phyloP scores from a whole-genome alignment of 2,113 vertebrate genomes.

The Sminthopsis crassicaudata region DNA sequence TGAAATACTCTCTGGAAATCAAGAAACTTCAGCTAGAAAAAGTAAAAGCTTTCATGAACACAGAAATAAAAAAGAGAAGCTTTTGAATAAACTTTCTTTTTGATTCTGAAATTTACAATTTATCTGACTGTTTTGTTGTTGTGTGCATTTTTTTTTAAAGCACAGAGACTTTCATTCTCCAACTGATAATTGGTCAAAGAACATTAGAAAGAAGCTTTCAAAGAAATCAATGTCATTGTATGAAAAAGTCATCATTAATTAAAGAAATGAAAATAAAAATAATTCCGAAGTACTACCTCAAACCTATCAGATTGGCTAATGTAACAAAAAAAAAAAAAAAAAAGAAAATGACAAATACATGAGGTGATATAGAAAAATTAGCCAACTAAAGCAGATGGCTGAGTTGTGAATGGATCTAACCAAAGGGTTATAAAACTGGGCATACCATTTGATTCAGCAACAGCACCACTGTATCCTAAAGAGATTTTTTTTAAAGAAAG shows the following conservation, averaged over 20 bases:
- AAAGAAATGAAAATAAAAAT: background rate
- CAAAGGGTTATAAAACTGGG: background rate
- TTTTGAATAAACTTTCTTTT: constrained; percentile 63
- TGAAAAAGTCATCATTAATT: background rate
- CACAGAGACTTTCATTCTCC: background rate
- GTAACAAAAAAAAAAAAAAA: background rate
- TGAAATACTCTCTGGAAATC: constrained; percentile 77
- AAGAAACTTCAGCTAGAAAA: constrained; percentile 75
- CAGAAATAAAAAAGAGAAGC: background rate
- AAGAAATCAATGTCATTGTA: background rate
- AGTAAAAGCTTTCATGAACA: background rate
- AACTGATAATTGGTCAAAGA: background rate
- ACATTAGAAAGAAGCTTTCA: background rate
- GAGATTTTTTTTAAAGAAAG: background rate
- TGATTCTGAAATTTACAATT: constrained; percentile 35
- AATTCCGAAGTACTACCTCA: background rate
- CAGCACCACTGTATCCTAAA: background rate
- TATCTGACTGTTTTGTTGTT: constrained; percentile 2
- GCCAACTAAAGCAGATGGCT: too few species aligned
- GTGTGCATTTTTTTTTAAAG: background rate
- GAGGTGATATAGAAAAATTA: background rate
- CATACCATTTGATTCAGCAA: background rate
- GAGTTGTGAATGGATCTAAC: background rate
- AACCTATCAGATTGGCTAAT: background rate
- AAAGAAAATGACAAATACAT: background rate